phyloP scores from a whole-genome alignment of 2,113 vertebrate genomes.

The Sylvilagus bachmani region DNA sequence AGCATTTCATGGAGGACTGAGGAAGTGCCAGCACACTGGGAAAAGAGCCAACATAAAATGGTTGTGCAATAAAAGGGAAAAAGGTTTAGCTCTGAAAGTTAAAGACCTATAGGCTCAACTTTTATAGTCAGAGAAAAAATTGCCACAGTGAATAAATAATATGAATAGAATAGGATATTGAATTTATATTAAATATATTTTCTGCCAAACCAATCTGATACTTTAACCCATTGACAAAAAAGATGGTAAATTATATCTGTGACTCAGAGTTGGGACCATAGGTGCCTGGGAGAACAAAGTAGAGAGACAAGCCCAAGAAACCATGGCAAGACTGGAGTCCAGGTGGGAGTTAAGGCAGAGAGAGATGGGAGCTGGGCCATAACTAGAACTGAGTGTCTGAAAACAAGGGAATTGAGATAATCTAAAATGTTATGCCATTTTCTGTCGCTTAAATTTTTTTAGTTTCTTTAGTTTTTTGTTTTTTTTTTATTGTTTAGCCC shows the following conservation, averaged over 20 bases:
- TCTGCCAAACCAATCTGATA: neutral
- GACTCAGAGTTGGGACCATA: neutral
- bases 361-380: neutral
- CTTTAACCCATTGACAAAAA: slow-evolving; percentile 1
- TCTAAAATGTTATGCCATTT: neutral
- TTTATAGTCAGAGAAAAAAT: slow-evolving; percentile 19
- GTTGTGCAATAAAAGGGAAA: slow-evolving; percentile 46
- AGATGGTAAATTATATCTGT: neutral
- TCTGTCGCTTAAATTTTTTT: neutral
- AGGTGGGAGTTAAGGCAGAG: neutral
- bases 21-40: slow-evolving; percentile 65
- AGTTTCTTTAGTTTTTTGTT: neutral
- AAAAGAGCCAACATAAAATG: slow-evolving; percentile 62
- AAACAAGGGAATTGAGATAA: neutral
- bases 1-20: slow-evolving; percentile 58
- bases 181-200: neutral
- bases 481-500: neutral
- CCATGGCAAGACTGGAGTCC: neutral
- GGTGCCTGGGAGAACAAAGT: neutral
- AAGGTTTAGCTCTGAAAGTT: slow-evolving; percentile 61
- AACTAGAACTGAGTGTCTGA: neutral
- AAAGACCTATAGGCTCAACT: slow-evolving; percentile 49
- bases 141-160: slow-evolving; percentile 19
- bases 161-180: neutral
- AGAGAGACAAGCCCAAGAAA: neutral